Evolutionary conservation across 2,888 invertebrate genomes (phyloP).

Genomic region (Rambutsinella grinnellia): DNA sequence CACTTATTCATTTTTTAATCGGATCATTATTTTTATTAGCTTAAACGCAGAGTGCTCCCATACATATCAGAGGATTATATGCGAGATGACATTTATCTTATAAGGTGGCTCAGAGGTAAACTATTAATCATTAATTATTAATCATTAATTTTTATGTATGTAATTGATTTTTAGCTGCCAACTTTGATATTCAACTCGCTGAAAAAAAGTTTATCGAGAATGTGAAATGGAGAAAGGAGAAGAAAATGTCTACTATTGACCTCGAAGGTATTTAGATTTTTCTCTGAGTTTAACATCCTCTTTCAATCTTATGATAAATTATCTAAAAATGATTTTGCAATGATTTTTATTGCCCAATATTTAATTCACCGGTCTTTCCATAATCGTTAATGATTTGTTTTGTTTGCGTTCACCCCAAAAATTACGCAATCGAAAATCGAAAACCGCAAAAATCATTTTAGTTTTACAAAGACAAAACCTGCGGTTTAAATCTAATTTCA

Average conservation of each 20-base stretch:
- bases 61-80: slow-evolving; percentile 26
- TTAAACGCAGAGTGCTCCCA: slow-evolving; percentile 4
- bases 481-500: not conserved
- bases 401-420: too few species aligned
- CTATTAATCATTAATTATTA: too few species aligned
- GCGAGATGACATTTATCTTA: slow-evolving; percentile 31
- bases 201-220: slow-evolving; percentile 28
- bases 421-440: too few species aligned
- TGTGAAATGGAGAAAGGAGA: slow-evolving; percentile 31
- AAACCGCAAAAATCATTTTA: not conserved
- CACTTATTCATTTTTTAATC: not conserved
- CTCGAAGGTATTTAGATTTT: too few species aligned
- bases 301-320: too few species aligned
- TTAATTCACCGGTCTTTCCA: too few species aligned
- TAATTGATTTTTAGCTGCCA: slow-evolving; percentile 6
- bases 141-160: not conserved
- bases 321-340: too few species aligned
- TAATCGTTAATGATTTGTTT: too few species aligned
- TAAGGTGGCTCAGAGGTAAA: slow-evolving; percentile 20
- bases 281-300: too few species aligned
- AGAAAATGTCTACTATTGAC: slow-evolving; percentile 13
- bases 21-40: not conserved
- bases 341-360: too few species aligned
- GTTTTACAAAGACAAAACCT: not conserved
- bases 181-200: slow-evolving; percentile 25